Percentiles rank a stretch among this genome's conserved stretches.
Evolutionary conservation across 2,797 vertebrate genomes (phyloP).

Genomic region (Cichlasoma orientale): DNA sequence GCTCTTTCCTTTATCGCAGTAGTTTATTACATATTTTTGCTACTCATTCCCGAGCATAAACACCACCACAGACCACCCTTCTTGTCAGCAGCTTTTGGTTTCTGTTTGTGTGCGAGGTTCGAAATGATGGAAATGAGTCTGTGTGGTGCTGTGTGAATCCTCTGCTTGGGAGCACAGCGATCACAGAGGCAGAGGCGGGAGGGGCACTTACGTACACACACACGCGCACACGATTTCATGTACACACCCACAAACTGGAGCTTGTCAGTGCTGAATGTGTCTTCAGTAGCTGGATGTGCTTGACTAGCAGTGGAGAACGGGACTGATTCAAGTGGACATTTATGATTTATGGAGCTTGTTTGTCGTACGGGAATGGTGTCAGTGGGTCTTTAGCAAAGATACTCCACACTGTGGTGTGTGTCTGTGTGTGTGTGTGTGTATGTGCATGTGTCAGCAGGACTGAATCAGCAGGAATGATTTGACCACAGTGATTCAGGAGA

Average conservation of each 20-base stretch:
- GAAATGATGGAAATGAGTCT: neutral
- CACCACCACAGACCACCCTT: constrained; percentile 5
- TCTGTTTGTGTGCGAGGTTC: neutral
- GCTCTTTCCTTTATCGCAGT: constrained; percentile 3
- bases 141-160: constrained; percentile 43
- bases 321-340: constrained; percentile 21
- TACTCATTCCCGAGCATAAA: constrained; percentile 3
- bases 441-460: constrained; percentile 1
- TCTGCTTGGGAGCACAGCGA: constrained; percentile 48
- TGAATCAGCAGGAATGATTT: constrained; percentile 57
- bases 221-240: constrained; percentile 7
- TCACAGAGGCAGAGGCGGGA: constrained; percentile 68
- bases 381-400: constrained; percentile 58
- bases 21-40: constrained; percentile 21
- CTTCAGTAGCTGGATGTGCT: constrained; percentile 60
- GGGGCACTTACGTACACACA: constrained; percentile 59
- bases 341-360: constrained; percentile 11
- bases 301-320: constrained; percentile 25
- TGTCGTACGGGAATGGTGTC: constrained; percentile 52
- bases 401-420: constrained; percentile 4
- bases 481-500: constrained; percentile 38
- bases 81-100: neutral
- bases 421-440: constrained; percentile 5
- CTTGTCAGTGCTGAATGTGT: constrained; percentile 61
- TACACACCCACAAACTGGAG: constrained; percentile 48